Evolutionary conservation across 2,113 vertebrate species (phyloP).

Genomic region (Etheostoma cragini): DNA sequence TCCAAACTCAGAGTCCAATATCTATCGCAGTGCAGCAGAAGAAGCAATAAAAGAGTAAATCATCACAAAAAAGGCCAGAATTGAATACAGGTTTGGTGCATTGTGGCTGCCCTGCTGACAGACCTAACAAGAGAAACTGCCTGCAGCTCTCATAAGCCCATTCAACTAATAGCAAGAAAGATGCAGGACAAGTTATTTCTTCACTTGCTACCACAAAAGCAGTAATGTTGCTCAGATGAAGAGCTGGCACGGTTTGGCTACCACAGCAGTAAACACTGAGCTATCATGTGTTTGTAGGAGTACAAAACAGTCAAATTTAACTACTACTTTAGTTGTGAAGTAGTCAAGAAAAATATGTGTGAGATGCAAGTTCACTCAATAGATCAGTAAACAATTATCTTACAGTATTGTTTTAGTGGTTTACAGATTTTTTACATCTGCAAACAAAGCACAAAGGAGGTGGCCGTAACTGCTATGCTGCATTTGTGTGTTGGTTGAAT

Average conservation of each 20-base stretch:
- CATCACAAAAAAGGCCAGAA: not conserved
- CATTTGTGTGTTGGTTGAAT: not conserved
- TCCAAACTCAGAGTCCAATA: constrained; percentile 3
- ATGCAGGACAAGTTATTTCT: constrained; percentile 21
- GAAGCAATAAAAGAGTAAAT: constrained; percentile 17
- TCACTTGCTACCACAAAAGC: not conserved
- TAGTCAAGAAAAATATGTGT: not conserved
- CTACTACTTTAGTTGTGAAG: not conserved
- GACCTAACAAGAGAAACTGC: not conserved
- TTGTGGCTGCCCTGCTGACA: not conserved
- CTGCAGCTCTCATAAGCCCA: not conserved
- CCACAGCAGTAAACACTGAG: not conserved
- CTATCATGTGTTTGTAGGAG: not conserved
- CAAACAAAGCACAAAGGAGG: no score
- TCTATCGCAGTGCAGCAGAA: constrained; percentile 12
- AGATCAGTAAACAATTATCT: not conserved
- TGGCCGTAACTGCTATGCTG: not conserved
- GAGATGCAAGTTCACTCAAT: not conserved
- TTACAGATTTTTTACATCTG: not conserved
- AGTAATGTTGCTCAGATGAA: not conserved
- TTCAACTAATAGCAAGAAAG: constrained; percentile 15
- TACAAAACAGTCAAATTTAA: not conserved
- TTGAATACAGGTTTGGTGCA: not conserved
- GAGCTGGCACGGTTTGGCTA: not conserved
- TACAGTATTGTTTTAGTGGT: not conserved